Conservation (phyloP, 2,888 invertebrate species). For the Dinocampus coccinellae region DNA sequence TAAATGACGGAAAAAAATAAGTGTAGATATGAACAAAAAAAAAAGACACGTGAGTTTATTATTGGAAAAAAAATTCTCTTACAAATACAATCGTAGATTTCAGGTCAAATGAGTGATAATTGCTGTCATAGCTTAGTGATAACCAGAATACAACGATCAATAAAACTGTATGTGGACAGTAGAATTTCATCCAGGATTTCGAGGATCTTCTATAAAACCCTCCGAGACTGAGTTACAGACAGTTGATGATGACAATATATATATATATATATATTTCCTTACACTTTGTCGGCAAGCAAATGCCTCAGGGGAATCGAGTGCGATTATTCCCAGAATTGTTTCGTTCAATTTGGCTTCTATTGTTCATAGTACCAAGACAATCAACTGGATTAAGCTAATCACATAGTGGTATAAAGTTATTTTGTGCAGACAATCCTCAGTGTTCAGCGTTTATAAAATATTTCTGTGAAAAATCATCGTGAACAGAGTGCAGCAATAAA, state of each 20-base stretch:
- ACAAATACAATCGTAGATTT: conserved; percentile 38
- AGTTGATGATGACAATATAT: neutral
- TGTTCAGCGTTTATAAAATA: neutral
- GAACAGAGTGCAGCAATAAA: too few relatives aligned
- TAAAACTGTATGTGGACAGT: conserved; percentile 2
- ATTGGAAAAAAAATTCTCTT: too few relatives aligned
- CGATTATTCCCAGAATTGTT: conserved; percentile 32
- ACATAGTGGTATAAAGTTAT: neutral
- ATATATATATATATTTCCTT: neutral
- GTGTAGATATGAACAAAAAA: neutral
- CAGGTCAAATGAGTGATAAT: conserved; percentile 49
- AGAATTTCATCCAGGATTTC: neutral
- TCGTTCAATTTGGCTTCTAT: conserved; percentile 33
- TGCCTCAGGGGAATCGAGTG: neutral
- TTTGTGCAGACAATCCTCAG: neutral
- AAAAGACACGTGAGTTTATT: too few relatives aligned
- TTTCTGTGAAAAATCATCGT: neutral
- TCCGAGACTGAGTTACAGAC: conserved; percentile 3
- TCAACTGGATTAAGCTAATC: neutral
- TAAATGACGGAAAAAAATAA: neutral
- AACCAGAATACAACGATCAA: conserved; percentile 20
- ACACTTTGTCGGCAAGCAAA: neutral
- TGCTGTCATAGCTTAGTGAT: conserved; percentile 46
- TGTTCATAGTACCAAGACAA: conserved; percentile 7
- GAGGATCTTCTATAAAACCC: neutral